Conservation (phyloP, 1,140 invertebrate genomes). For the Brachionus rotundiformis region DNA sequence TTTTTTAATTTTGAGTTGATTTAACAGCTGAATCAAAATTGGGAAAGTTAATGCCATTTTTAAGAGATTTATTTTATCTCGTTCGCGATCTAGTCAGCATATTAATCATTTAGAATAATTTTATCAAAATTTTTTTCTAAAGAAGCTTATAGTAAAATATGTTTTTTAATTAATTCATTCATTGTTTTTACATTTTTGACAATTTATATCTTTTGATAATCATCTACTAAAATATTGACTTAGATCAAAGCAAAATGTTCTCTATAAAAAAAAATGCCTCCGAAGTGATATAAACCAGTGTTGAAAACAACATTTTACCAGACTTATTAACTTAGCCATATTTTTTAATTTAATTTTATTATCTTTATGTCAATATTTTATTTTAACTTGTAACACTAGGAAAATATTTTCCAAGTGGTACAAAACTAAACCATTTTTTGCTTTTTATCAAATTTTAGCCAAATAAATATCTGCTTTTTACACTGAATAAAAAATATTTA, state of each 20-base stretch:
- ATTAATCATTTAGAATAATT: not conserved
- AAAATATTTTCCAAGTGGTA: too few relatives aligned
- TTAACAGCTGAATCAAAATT: not conserved
- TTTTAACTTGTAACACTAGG: too few relatives aligned
- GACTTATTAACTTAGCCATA: too few relatives aligned
- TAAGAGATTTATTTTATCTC: slow-evolving; percentile 3
- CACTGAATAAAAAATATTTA: not conserved
- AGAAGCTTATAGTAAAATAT: not conserved
- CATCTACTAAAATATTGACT: not conserved
- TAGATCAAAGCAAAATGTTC: not conserved
- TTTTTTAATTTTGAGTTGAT: slow-evolving; percentile 4
- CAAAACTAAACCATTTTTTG: too few relatives aligned
- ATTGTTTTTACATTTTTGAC: not conserved
- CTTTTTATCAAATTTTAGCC: too few relatives aligned
- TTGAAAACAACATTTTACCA: not conserved
- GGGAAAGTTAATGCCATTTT: not conserved
- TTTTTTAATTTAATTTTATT: too few relatives aligned
- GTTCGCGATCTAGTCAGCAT: not conserved
- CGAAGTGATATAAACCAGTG: not conserved
- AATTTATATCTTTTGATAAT: not conserved
- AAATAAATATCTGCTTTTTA: not conserved
- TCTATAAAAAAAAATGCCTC: not conserved
- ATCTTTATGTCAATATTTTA: too few relatives aligned
- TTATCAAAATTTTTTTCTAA: not conserved
- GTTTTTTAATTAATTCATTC: not conserved